Base-by-base conservation (phyloP, 2,888 invertebrate genomes). In the Ochropleura plecta region DNA sequence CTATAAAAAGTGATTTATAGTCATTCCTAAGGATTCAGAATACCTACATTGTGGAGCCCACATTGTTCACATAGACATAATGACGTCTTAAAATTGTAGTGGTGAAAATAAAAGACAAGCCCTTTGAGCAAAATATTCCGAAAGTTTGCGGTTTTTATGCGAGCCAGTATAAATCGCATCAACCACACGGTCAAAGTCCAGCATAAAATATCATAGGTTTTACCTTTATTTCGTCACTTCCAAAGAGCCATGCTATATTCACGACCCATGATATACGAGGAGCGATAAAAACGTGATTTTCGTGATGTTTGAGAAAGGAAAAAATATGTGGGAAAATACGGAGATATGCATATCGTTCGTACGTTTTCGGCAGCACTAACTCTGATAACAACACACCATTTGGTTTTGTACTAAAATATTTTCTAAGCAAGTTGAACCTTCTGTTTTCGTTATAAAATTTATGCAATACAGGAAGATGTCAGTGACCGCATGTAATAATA, bases 401-500 rank as follows among this genome's bases (percentile, higher is more conserved):
- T 86, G 70, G 44, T 65, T 76, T 71, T 73, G 66, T 62, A 65
- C 59, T 9, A 64, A 59, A 66, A 79, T 72, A 70, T 79, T 72
- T 78, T 83, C 71, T 72, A 69, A 63, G 66, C 65, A 68, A 79
- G 66, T 78, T 78, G 72, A 76, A 80, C 76, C 67, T 73, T 78
- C 72, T 78, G 80, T 80, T 79, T 88, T 86, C 69, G 71, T 89
- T 90, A 90, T 90, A 90, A 90, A 91, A 91, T 92, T 90, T 90
- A 92, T 92, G 93, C 92, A 94, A 93, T 90, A 92, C 91, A 91
- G 92, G 92, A 93, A 93, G 91, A 94, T 92, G 95, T 93, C 94
- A 94, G 92, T 94, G 94, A 94, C 95, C 94, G 94, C 92, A 92
- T 89, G 94, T 94, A 94, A 95, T n/a, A n/a, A n/a, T n/a, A n/a